phyloP scores from a whole-genome alignment of 2,113 vertebrate genomes.

The Elaphurus davidianus region DNA sequence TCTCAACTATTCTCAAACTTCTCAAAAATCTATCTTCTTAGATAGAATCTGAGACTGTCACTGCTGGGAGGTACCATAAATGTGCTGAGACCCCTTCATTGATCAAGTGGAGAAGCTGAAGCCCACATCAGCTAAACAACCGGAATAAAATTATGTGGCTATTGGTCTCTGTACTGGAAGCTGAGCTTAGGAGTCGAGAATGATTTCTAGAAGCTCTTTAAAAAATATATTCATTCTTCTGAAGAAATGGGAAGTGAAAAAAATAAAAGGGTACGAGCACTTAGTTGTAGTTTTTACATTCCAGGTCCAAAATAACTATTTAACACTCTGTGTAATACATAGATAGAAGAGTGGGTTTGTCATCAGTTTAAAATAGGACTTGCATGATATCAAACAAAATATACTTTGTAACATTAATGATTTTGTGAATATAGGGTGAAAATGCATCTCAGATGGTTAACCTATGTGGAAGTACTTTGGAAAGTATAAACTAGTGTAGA shows the following conservation, averaged over 20 bases:
- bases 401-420: not conserved
- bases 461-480: not conserved
- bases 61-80: not conserved
- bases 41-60: not conserved
- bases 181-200: not conserved
- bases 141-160: not conserved
- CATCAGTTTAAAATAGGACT: not conserved
- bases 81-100: not conserved
- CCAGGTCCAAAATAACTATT: slow-evolving; percentile 7
- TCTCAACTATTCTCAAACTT: not conserved
- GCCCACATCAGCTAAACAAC: not conserved
- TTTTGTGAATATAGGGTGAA: not conserved
- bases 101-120: not conserved
- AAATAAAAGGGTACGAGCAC: not conserved
- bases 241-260: not conserved
- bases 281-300: not conserved
- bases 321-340: not conserved
- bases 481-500: not conserved
- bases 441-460: not conserved
- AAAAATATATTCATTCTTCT: not conserved
- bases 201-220: slow-evolving; percentile 12
- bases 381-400: not conserved
- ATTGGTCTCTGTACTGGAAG: not conserved
- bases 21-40: not conserved
- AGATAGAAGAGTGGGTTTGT: not conserved